These are phyloP conservation scores for Aulostomus chinensis DNA, from an alignment of 2,797 vertebrate species.

Conservation along the genomic window DNA sequence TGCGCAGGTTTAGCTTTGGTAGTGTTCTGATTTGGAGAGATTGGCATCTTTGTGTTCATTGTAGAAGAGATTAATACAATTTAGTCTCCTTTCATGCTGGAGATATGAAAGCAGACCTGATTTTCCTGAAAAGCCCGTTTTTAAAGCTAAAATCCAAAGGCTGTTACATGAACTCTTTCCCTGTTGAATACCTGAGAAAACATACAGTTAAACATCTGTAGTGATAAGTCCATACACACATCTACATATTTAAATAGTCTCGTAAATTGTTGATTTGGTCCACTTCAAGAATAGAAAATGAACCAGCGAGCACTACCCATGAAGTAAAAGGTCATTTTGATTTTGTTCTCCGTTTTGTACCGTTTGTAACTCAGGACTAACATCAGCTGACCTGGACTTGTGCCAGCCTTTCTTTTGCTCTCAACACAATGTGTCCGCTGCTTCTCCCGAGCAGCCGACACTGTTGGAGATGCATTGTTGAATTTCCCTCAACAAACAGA, in stretches of 20 bases:
- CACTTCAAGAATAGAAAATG: too few relatives aligned
- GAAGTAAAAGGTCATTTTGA: too few relatives aligned
- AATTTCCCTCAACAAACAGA: constrained; percentile 70
- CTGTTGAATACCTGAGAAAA: not conserved
- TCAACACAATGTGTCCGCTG: constrained; percentile 61
- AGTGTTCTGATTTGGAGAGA: not conserved
- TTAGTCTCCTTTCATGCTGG: too few relatives aligned
- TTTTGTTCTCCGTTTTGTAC: constrained; percentile 8
- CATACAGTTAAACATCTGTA: too few relatives aligned
- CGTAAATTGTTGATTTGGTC: too few relatives aligned
- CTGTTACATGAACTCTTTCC: not conserved
- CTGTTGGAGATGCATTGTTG: constrained; percentile 71
- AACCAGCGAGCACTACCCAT: too few relatives aligned
- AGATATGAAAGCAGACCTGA: too few relatives aligned
- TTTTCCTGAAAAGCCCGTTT: not conserved
- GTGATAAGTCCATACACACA: too few relatives aligned
- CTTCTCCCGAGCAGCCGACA: constrained; percentile 49
- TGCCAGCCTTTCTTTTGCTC: constrained; percentile 56
- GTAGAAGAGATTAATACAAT: too few relatives aligned
- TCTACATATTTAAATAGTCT: too few relatives aligned
- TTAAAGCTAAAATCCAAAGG: not conserved
- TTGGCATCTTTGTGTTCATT: constrained; percentile 4
- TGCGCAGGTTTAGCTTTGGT: constrained; percentile 7
- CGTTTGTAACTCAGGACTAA: constrained; percentile 35
- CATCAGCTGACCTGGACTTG: constrained; percentile 50